Evolutionary conservation across 2,888 invertebrate species (phyloP).

Genomic region (Caenorhabditis angaria): DNA sequence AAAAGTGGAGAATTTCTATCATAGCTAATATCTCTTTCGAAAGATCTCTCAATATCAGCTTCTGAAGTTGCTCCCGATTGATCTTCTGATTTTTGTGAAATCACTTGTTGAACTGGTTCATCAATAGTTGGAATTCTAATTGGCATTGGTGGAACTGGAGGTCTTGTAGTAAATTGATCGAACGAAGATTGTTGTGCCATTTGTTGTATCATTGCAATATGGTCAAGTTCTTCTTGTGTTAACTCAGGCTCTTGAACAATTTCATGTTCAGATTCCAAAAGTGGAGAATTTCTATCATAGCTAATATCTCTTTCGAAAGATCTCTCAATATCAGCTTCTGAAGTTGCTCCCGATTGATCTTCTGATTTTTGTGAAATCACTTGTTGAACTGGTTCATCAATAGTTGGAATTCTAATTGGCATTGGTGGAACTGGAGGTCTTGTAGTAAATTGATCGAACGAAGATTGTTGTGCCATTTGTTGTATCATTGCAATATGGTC

Average conservation of each 20-base stretch:
- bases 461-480: conserved; percentile 14
- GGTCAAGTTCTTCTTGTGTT: conserved; percentile 12
- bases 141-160: conserved; percentile 7
- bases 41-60: conserved; percentile 2
- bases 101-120: not conserved
- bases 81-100: conserved; percentile 12
- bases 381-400: conserved; percentile 13
- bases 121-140: conserved; percentile 5
- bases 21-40: too few relatives aligned
- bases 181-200: conserved; percentile 24
- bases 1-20: too few relatives aligned
- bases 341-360: conserved; percentile 33
- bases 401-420: conserved; percentile 12
- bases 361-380: conserved; percentile 8
- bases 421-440: conserved; percentile 16
- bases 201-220: conserved; percentile 9
- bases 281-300: conserved; percentile 10
- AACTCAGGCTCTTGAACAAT: too few relatives aligned
- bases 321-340: conserved; percentile 22
- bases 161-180: too few relatives aligned
- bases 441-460: conserved; percentile 7
- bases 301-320: conserved; percentile 5
- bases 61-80: conserved; percentile 24
- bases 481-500: conserved; percentile 30
- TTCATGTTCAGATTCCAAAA: conserved; percentile 3